Evolutionary conservation across 2,888 invertebrate species (phyloP).

Genomic region (Tubulanus polymorphus): DNA sequence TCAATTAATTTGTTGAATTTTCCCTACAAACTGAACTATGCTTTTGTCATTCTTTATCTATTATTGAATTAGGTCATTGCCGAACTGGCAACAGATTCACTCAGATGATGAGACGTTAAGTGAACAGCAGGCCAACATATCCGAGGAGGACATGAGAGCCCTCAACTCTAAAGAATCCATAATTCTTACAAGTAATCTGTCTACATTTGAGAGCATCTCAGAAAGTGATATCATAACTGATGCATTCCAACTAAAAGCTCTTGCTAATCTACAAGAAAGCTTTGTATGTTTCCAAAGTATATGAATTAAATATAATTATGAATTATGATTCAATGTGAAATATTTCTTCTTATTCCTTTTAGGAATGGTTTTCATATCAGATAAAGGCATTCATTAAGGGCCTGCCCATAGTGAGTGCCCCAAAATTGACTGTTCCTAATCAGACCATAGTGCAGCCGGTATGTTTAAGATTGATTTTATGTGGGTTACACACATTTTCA

Average conservation of each 20-base stretch:
- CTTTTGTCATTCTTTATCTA: neutral
- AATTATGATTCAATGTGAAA: neutral
- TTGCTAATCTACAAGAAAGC: conserved; percentile 88
- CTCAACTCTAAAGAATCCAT: conserved; percentile 85
- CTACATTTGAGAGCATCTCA: conserved; percentile 75
- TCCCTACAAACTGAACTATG: neutral
- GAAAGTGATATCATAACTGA: conserved; percentile 83
- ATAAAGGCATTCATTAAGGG: conserved; percentile 63
- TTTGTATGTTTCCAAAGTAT: conserved; percentile 61
- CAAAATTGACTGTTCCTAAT: no score
- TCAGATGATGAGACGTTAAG: conserved; percentile 36
- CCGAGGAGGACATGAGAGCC: conserved; percentile 72
- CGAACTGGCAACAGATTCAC: conserved; percentile 61
- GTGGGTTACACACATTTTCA: no score
- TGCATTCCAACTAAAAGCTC: conserved; percentile 72
- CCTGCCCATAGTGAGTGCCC: no score
- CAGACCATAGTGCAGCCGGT: no score
- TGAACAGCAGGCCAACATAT: conserved; percentile 60
- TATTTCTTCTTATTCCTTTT: conserved; percentile 21
- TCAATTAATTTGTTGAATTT: neutral
- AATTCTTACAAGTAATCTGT: conserved; percentile 82
- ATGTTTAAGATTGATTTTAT: no score
- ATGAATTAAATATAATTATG: neutral
- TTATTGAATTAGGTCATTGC: conserved; percentile 57
- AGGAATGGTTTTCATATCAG: conserved; percentile 77